Conservation (phyloP, 2,797 vertebrate species). For the Enteromius treurensis region DNA sequence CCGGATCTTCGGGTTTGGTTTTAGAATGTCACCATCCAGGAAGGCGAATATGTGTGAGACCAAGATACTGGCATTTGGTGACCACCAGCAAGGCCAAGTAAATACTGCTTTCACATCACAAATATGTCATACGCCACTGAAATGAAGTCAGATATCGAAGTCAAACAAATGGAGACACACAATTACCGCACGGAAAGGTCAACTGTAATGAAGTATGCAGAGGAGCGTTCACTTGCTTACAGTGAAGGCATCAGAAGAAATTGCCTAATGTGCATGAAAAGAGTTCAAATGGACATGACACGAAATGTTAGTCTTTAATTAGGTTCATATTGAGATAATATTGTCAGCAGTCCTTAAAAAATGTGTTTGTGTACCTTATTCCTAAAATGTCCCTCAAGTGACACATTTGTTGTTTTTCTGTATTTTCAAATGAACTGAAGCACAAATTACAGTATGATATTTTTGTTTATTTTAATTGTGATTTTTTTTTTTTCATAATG, state of each 20-base stretch:
- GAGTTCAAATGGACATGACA: background rate
- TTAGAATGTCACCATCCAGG: background rate
- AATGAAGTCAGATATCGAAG: constrained; percentile 23
- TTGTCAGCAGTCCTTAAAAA: background rate
- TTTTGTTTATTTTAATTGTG: background rate
- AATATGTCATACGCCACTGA: constrained; percentile 8
- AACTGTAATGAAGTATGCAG: constrained; percentile 38
- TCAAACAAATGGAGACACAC: constrained; percentile 12
- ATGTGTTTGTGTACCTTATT: constrained; percentile 1
- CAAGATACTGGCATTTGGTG: constrained; percentile 3
- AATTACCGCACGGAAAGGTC: constrained; percentile 35
- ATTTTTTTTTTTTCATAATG: constrained; percentile 13
- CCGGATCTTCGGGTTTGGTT: background rate
- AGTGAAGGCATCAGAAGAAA: constrained; percentile 1
- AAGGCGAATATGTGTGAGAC: constrained; percentile 5
- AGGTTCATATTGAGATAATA: background rate
- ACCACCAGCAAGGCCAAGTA: constrained; percentile 17
- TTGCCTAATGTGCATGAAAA: constrained; percentile 2
- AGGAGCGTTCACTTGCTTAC: background rate
- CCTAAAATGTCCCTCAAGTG: background rate
- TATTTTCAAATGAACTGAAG: background rate
- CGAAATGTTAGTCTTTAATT: constrained; percentile 1
- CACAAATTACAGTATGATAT: background rate
- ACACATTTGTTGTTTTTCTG: constrained; percentile 15
- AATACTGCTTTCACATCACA: constrained; percentile 30